Percentiles rank a stretch among this genome's conserved stretches.
Evolutionary conservation across 2,888 invertebrate genomes (phyloP).

Genomic region (Spisula subtruncata): DNA sequence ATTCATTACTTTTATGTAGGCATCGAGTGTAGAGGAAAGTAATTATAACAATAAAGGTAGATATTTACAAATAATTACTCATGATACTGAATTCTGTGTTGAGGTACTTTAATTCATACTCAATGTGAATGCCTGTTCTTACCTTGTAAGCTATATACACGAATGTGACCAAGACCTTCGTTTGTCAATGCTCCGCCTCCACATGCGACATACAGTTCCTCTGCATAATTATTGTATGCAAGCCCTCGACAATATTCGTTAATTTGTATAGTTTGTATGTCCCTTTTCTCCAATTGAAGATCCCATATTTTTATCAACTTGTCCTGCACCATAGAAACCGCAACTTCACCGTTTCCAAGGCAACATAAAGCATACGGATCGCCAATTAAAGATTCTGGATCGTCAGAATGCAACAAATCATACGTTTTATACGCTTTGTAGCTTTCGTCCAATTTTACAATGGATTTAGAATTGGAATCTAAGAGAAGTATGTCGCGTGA

Average conservation of each 20-base stretch:
- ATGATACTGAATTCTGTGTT: no score
- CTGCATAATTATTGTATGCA: constrained; percentile 35
- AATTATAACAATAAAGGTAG: no score
- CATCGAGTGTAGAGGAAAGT: no score
- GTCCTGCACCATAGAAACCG: constrained; percentile 45
- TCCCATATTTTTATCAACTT: constrained; percentile 37
- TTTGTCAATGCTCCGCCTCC: constrained; percentile 52
- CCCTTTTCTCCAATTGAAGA: neutral
- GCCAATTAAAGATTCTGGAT: neutral
- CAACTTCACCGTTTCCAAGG: constrained; percentile 25
- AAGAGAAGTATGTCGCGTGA: constrained; percentile 47
- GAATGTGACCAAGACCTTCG: constrained; percentile 58
- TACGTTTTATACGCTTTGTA: neutral
- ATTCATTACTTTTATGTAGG: no score
- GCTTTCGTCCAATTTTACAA: constrained; percentile 18
- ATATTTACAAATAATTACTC: no score
- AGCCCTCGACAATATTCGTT: constrained; percentile 58
- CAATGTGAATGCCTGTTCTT: neutral
- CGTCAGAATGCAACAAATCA: neutral
- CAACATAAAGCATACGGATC: constrained; percentile 56
- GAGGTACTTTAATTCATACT: no score
- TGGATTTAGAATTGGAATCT: constrained; percentile 49
- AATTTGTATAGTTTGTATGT: constrained; percentile 13
- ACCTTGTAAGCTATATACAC: constrained; percentile 44
- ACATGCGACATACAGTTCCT: constrained; percentile 59